Conservation (phyloP, 1,140 invertebrate species). For the Vollenhovia emeryi region DNA sequence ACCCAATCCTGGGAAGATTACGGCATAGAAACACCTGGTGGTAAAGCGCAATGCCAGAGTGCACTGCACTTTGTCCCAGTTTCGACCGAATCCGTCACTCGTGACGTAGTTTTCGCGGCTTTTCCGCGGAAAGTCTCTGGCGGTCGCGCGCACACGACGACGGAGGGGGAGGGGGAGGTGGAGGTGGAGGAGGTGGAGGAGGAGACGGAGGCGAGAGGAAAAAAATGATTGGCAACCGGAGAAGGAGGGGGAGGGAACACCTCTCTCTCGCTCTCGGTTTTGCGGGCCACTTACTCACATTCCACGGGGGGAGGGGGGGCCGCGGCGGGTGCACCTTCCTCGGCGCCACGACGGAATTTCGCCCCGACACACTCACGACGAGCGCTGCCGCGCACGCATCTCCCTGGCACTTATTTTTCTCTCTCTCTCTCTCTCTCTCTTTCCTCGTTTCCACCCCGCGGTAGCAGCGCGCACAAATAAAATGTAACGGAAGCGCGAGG, state of each 20-base stretch:
- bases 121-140: slow-evolving; percentile 72
- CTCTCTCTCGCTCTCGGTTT: slow-evolving; percentile 2
- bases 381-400: slow-evolving; percentile 38
- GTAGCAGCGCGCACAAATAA: slow-evolving; percentile 50
- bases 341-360: slow-evolving; percentile 49
- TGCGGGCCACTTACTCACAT: slow-evolving; percentile 67
- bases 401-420: slow-evolving; percentile 37
- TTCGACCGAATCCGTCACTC: slow-evolving; percentile 83
- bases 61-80: slow-evolving; percentile 86
- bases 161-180: no score
- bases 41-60: slow-evolving; percentile 85
- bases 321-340: slow-evolving; percentile 29
- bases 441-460: slow-evolving; percentile 2
- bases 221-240: background rate
- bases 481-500: slow-evolving; percentile 71
- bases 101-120: slow-evolving; percentile 84
- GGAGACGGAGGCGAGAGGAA: slow-evolving; percentile 1
- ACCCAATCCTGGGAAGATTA: slow-evolving; percentile 84
- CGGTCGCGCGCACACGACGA: slow-evolving; percentile 17
- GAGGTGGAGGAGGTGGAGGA: no score
- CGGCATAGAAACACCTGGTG: slow-evolving; percentile 84
- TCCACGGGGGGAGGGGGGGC: slow-evolving; percentile 51
- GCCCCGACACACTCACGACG: slow-evolving; percentile 11
- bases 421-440: background rate
- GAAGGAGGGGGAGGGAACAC: background rate